Percentiles rank a stretch among this genome's conserved stretches.
Conservation (phyloP, 2,113 vertebrate genomes). For the Ctenomys sociabilis region DNA sequence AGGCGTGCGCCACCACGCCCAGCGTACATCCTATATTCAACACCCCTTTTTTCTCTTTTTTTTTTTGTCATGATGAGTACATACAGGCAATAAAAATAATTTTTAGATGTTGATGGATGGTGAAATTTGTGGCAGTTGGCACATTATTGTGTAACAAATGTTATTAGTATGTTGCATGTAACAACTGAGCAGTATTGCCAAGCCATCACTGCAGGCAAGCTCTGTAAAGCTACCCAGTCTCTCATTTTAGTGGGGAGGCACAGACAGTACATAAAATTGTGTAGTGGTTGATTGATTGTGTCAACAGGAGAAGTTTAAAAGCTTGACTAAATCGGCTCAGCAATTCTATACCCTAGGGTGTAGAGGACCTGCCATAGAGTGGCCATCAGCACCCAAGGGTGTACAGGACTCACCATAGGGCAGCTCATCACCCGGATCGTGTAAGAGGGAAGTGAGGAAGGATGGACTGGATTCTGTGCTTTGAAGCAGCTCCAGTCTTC, state of each 20-base stretch:
- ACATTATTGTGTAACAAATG: neutral
- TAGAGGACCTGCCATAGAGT: neutral
- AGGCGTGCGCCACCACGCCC: too few relatives aligned
- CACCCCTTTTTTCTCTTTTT: neutral
- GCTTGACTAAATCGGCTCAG: neutral
- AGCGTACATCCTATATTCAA: neutral
- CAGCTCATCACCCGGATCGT: too few relatives aligned
- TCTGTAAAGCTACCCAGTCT: too few relatives aligned
- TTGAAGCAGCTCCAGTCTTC: neutral
- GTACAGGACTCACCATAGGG: neutral
- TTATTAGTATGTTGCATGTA: neutral
- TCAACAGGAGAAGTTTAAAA: neutral
- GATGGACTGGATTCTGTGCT: neutral
- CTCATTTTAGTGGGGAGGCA: neutral
- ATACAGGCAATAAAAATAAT: neutral
- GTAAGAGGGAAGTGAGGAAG: neutral
- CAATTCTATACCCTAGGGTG: neutral
- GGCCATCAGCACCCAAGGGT: too few relatives aligned
- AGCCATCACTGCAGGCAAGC: rapidly evolving
- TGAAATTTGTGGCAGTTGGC: neutral
- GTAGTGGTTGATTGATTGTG: neutral
- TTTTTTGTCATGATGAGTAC: neutral
- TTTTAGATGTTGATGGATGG: neutral
- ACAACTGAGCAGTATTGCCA: neutral
- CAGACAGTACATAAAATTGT: neutral